Evolutionary conservation across 1,140 invertebrate species (phyloP), one percentile per base, ranked within the genome.

Genomic region (Melitaea cinxia): DNA sequence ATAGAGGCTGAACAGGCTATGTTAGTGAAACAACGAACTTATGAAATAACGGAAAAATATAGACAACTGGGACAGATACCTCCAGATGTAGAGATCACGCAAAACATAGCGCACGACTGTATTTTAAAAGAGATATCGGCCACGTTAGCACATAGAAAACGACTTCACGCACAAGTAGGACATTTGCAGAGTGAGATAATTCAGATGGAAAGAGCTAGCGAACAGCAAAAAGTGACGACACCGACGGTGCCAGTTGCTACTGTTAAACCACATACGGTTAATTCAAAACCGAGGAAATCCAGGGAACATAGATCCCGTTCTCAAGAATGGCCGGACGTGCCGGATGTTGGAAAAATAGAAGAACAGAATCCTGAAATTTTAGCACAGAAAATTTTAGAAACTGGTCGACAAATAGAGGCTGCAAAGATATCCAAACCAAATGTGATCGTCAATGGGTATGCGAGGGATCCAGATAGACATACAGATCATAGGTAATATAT

Each of bases 241-340:
- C 92, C 92, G 0, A 82, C 87, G 0, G 91, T 91, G n/a, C 88
- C 88, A 1, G 84, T 91, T 4, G 85, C 90, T 12, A 88, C 89
- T 0, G 87, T 91, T 0, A 91, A 92, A 64, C 85, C 88, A 23
- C 89, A 91, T 59, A 76, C 84, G 6, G 85, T 89, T 7, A 87
- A 83, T 54, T 80, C 67, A 1, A 93, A 93, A 65, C 83, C 92
- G 0, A 91, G 95, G 1, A 96, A 96, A 78, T 93, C 92, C 35
- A 91, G 95, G 21, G 95, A 96, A 58, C 93, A 94, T 59, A 92
- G 96, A 1, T 94, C 95, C 1, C 91, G 96, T 2, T 96, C 95
- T 0, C 96, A 97, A 83, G 96, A 97, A 77, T 97, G 96, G 96
- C 96, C 96, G 0, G 96, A 97, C 69, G 95, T 98, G 21, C 96